Evolutionary conservation across 2,888 invertebrate genomes (phyloP).

Genomic region (Thyatira batis): DNA sequence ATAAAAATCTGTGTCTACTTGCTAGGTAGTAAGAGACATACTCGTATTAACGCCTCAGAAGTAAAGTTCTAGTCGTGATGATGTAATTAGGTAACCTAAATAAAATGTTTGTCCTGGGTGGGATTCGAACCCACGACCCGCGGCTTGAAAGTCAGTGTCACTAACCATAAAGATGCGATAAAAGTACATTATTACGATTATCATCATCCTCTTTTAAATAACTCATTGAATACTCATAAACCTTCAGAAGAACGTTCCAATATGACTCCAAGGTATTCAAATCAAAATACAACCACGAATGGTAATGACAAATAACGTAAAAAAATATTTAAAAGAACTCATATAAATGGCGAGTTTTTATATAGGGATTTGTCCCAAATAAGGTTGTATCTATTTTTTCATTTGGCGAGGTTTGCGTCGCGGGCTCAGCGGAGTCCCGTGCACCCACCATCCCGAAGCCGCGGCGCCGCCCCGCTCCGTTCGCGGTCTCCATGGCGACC

Average conservation of each 20-base stretch:
- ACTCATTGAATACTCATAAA: background rate
- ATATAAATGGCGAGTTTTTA: constrained; percentile 57
- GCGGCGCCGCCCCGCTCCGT: constrained; percentile 80
- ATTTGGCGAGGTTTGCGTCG: constrained; percentile 54
- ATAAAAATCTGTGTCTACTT: too few relatives aligned
- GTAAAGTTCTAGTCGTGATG: too few relatives aligned
- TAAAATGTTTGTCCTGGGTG: too few relatives aligned
- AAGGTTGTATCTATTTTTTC: constrained; percentile 72
- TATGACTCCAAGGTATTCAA: background rate
- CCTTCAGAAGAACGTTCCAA: background rate
- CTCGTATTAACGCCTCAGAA: too few relatives aligned
- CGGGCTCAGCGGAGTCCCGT: constrained; percentile 65
- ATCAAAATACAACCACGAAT: constrained; percentile 1
- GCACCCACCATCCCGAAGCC: constrained; percentile 70
- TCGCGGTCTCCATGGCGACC: constrained; percentile 83
- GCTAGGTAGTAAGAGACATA: too few relatives aligned
- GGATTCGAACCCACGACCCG: too few relatives aligned
- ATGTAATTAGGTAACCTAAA: too few relatives aligned
- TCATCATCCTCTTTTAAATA: background rate
- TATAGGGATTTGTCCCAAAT: constrained; percentile 69
- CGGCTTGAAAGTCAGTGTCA: too few relatives aligned
- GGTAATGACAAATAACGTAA: constrained; percentile 23
- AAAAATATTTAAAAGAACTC: constrained; percentile 32
- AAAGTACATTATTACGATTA: too few relatives aligned
- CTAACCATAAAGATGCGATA: too few relatives aligned